Base-by-base conservation (phyloP, 2,797 vertebrate species). In the Sciurus vulgaris region DNA sequence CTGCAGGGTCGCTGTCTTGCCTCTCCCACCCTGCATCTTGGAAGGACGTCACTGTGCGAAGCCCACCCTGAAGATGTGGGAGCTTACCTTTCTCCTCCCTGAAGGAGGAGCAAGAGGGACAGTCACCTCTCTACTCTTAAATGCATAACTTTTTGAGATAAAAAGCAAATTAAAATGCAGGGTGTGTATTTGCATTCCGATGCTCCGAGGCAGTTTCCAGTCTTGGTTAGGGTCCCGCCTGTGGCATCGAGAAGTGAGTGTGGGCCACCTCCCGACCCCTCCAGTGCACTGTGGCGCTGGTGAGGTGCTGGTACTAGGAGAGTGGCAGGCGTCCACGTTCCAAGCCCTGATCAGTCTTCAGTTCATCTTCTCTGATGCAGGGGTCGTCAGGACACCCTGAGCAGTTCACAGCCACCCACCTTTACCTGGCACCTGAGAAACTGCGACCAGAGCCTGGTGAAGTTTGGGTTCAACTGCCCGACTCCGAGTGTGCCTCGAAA, bases 141-240 rank as follows among this genome's bases (percentile, higher is more conserved):
- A 79, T 28, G 61, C 18, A 12, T 17, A 28, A 18, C 3, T n/a
- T 38, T 49, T 17, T 28, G 59, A 82, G 28, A 33, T 72, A 54
- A 65, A 69, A 12, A 44, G 49, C 26, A 84, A 77, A 69, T 47
- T 15, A 49, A 88, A 51, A 35, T 51, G 51, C 63, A 13, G 24
- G n/a, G 1, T 51, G 4, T 41, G 2, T 22, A 14, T 26, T 22
- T 4, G 2, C 18, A 9, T 59, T 33, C 49, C 24, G 9, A 28
- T 26, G 10, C 13, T 38, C 15, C 3, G 2, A 47, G 7, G 12
- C 24, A 7, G 13, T 26, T 41, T n/a, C 9, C 5, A 44, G 9
- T 1, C 12, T 28, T 28, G 0, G 5, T 33, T 18, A 2, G 0
- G 33, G 35, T 22, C 10, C 15, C 49, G 2, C 5, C 18, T 11